Percentiles rank a stretch among this genome's conserved stretches.
Evolutionary conservation across 2,113 vertebrate genomes (phyloP).

Genomic region (western clawed frog (Xenopus tropicalis)): UCB_Xtro_10.0 CM004443.2:52700501-52701000

Average conservation of each 20-base stretch:
- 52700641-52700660: constrained; percentile 11
- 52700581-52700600: not conserved
- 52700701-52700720: constrained; percentile 4
- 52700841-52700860: too few species aligned
- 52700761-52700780: not conserved
- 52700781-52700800: not conserved
- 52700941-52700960: too few species aligned
- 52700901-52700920: too few species aligned
- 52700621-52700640: constrained; percentile 15
- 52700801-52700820: too few species aligned
- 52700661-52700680: not conserved
- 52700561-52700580: not conserved
- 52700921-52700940: too few species aligned
- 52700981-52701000: too few species aligned
- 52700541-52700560: not conserved
- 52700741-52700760: constrained; percentile 11
- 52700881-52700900: too few species aligned
- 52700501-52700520: constrained; percentile 38
- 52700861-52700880: too few species aligned
- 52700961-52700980: too few species aligned
- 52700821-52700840: not conserved
- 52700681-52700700: not conserved
- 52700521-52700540: not conserved
- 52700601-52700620: not conserved
- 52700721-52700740: constrained; percentile 18